These are phyloP conservation scores for Thamnophis sirtalis DNA, from an alignment of 2,113 vertebrate genomes.

Conservation along the genomic window DNA sequence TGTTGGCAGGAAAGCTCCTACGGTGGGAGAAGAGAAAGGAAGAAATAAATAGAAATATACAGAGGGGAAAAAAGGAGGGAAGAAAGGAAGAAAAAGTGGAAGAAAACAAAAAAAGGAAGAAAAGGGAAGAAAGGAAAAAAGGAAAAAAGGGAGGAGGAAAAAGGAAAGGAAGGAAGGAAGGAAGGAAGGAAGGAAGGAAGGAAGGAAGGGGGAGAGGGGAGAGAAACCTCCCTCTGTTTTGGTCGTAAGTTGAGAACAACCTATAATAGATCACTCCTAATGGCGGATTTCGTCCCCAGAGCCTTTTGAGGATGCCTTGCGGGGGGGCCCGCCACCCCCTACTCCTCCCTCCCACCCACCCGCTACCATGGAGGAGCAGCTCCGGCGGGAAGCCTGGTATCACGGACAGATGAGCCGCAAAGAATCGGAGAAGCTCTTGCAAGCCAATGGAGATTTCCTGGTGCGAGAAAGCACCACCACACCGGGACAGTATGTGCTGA, in stretches of 20 bases:
- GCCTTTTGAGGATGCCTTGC: conserved; percentile 91
- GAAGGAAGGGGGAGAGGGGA: no score
- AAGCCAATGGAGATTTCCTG: conserved; percentile 89
- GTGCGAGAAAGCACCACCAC: conserved; percentile 94
- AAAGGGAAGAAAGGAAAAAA: no score
- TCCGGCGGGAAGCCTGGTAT: conserved; percentile 89
- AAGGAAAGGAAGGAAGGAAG: no score
- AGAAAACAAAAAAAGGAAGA: no score
- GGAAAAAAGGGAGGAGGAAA: no score
- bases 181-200: no score
- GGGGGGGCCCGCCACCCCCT: conserved; percentile 54
- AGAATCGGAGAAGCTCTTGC: conserved; percentile 87
- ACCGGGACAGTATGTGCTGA: conserved; percentile 92
- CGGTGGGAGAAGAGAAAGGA: no score
- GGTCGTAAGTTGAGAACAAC: no score
- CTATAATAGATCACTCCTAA: background rate
- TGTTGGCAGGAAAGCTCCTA: background rate
- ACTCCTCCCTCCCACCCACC: conserved; percentile 56
- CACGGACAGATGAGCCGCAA: conserved; percentile 88
- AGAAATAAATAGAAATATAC: no score
- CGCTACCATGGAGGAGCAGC: conserved; percentile 86
- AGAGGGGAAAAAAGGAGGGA: no score
- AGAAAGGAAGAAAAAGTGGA: no score
- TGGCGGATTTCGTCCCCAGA: conserved; percentile 65
- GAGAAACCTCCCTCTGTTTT: background rate